Base-by-base conservation (phyloP, 2,888 invertebrate species). In the Yponomeuta evonymella region DNA sequence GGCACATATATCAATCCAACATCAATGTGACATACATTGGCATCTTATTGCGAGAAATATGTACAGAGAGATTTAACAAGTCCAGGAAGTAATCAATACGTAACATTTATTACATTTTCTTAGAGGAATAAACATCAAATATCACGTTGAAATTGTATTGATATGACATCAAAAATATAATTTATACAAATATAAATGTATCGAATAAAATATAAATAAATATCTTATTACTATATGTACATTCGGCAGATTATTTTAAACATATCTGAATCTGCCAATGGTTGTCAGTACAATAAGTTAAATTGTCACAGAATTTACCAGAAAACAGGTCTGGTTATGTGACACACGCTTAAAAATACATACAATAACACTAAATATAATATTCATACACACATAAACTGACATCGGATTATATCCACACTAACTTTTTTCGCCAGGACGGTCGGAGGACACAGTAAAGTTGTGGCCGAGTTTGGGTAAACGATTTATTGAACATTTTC, bases 21-120 rank as follows among this genome's bases (percentile, higher is more conserved):
- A 77, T 76, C 76, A 79, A 81, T 74, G 79, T 77, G 72, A 74
- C 51, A 70, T 48, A 72, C 5, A 48, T 43, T 66, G 70, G 73
- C 72, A 73, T 66, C 73, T 63, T n/a, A 30, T 11, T n/a, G 15
- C 67, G 3, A 15, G 15, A 58, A 58, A 12, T 15, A 15, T 15
- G 15, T 58, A 58, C 15, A 58, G 15, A 5, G 5, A 58, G 1
- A 58, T 58, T 12, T 58, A 58, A 58, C 3, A 15, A 58, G 6
- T 58, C 0, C 12, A 2, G 4, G 12, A 15, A 58, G 0, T 3
- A 15, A 58, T 58, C 12, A 58, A 4, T 58, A 58, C 43, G 3
- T 15, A 58, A 58, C 51, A 15, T 12, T 5, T 2, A 12, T 51
- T 33, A 43, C 43, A 58, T 58, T 58, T 58, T 15, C 51, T 15